Evolutionary conservation across 2,888 invertebrate species (phyloP), one percentile per base, ranked within the genome.

Genomic region (Cactoblastis cactorum): DNA sequence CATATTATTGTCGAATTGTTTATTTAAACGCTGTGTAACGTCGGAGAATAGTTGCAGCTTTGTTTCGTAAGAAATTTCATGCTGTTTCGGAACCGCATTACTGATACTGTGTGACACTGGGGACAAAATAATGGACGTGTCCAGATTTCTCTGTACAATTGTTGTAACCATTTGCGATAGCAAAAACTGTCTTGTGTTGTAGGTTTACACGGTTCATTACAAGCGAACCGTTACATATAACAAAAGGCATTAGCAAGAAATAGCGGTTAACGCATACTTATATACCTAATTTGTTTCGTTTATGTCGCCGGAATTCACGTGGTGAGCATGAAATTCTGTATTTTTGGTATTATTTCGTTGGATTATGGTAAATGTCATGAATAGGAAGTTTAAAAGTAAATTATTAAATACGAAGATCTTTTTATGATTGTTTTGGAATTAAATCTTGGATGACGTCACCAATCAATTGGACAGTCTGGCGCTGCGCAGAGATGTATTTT

Each of bases 81-180:
- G 81, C 80, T 77, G 83, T 69, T 76, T 77, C 67, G 70, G 74
- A 61, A 80, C 85, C 85, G 53, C 81, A 75, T 59, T 69, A 77
- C 76, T 68, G 64, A 71, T 51, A 55, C 74, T 69, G 65, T 71
- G 63, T 69, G 63, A 65, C 58, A 66, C 57, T 55, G 58, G 54
- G 50, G 48, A 45, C 34, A 54, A 45, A 66, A 62, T 49, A 54
- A 54, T 66, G 63, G 51, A 39, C 57, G 57, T 58, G 49, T 53
- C 59, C 45, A 8, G 57, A 57, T 53, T 55, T 53, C 55, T 54
- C 58, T 58, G 57, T 46, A 54, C 53, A 61, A 67, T 64, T 71
- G 68, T 67, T 62, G 52, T 52, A 54, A 58, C 63, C 67, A 74
- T 73, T 28, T 67, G 67, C 57, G n/a, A n/a, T n/a, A n/a, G n/a